phyloP scores from a whole-genome alignment of 2,113 vertebrate genomes.

The Mesitornis unicolor region DNA sequence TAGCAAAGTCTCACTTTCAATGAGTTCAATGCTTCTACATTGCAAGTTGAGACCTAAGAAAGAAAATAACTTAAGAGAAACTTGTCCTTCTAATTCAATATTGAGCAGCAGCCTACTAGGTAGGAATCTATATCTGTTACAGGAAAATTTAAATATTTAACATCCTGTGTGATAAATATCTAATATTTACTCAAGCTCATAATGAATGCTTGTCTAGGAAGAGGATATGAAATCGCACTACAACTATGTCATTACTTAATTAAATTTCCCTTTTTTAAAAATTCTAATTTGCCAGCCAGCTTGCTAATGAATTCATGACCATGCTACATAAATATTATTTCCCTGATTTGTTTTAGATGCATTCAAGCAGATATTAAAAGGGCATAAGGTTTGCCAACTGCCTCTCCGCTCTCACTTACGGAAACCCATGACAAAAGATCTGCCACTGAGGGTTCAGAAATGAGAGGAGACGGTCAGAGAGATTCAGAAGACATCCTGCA shows the following conservation, averaged over 20 bases:
- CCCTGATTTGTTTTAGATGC: constrained; percentile 33
- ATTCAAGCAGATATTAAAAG: constrained; percentile 31
- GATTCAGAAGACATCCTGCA: background rate
- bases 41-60: background rate
- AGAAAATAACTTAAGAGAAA: background rate
- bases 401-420: background rate
- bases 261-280: constrained; percentile 33
- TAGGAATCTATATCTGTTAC: background rate
- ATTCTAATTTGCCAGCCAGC: constrained; percentile 36
- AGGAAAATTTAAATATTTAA: constrained; percentile 31
- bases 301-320: constrained; percentile 62
- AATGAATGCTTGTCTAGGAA: constrained; percentile 14
- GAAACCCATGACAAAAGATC: background rate
- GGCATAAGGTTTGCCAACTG: background rate
- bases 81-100: background rate
- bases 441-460: background rate
- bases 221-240: constrained; percentile 13
- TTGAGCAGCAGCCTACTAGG: background rate
- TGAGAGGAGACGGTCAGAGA: background rate
- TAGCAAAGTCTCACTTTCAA: background rate
- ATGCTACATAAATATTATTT: constrained; percentile 52
- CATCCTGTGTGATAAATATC: constrained; percentile 16
- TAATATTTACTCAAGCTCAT: constrained; percentile 51
- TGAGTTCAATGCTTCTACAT: background rate
- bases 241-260: constrained; percentile 56